Percentiles rank a stretch among this genome's conserved stretches.
These are phyloP conservation scores for Sussaba pulchella DNA, from an alignment of 2,888 invertebrate genomes.

Conservation along the genomic window DNA sequence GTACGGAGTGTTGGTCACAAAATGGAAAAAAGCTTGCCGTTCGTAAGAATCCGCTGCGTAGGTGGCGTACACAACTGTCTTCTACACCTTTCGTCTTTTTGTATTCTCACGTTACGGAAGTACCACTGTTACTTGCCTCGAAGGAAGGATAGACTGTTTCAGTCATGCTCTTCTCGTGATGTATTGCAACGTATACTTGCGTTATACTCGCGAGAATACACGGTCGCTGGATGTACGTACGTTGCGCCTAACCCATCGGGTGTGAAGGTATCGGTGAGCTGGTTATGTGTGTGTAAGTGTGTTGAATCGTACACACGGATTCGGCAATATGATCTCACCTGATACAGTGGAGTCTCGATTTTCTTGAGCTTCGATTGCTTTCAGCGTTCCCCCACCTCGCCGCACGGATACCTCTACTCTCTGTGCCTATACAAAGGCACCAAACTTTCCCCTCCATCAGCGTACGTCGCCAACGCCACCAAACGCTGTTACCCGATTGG, in stretches of 20 bases:
- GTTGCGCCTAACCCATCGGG: background rate
- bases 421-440: too few relatives aligned
- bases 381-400: too few relatives aligned
- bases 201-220: background rate
- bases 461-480: too few relatives aligned
- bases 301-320: background rate
- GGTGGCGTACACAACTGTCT: slow-evolving; percentile 17
- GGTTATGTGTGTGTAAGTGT: slow-evolving; percentile 14
- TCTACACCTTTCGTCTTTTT: slow-evolving; percentile 25
- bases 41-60: slow-evolving; percentile 9
- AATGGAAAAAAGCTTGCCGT: slow-evolving; percentile 10
- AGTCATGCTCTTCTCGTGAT: slow-evolving; percentile 1
- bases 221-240: slow-evolving; percentile 4
- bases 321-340: background rate
- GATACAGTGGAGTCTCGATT: too few relatives aligned
- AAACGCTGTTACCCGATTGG: too few relatives aligned
- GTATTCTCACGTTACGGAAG: slow-evolving; percentile 5
- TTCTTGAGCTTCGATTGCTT: too few relatives aligned
- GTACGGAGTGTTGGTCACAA: slow-evolving; percentile 14
- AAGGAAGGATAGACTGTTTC: background rate
- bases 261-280: background rate
- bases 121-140: slow-evolving; percentile 10
- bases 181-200: background rate
- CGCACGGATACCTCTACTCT: too few relatives aligned
- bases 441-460: too few relatives aligned